Evolutionary conservation across 2,797 vertebrate genomes (phyloP), one percentile per base, ranked within the genome.

Genomic region (Orestias chungarensis): DNA sequence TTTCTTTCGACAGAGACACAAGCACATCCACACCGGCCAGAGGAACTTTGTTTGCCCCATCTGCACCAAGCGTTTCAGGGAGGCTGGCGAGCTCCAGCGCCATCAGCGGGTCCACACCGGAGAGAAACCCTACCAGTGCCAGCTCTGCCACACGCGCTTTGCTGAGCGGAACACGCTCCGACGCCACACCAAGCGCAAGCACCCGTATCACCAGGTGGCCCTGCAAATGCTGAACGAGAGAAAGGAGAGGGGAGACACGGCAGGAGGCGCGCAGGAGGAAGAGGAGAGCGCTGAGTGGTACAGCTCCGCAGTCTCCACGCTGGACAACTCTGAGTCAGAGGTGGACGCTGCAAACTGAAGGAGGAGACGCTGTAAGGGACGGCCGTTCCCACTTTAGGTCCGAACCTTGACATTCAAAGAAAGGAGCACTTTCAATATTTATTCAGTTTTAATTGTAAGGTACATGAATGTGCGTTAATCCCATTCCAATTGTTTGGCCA

Each of bases 111-210:
- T 97, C 11, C 96, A 97, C 89, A 97, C 96, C 0, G 96, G 96
- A 11, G 96, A 97, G 90, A 96, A 96, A 68, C 96, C 96, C 44
- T 97, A 95, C 91, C 96, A 97, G 88, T 97, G 96, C 91, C 93
- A 95, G 9, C 90, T 96, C 40, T 97, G 96, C 88, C 94, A 96
- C 84, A 94, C 96, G 25, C 95, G 96, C 68, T 97, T 97, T 61
- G 96, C 96, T 0, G 96, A 97, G 90, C 95, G 96, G 80, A 97
- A 97, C 91, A 97, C 96, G 0, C 94, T 97, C 0, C 93, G 96
- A 8, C 93, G 96, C 4, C 96, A 97, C 84, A 95, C 95, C 69
- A 97, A 96, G 71, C 95, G 96, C 83, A 97, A 97, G 71, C 96
- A 97, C 80, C 94, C 94, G 0, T 95, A 93, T 69, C 94, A 95